These are phyloP conservation scores for Oryzias melastigma DNA, from an alignment of 2,113 vertebrate genomes.

Conservation along the genomic window DNA sequence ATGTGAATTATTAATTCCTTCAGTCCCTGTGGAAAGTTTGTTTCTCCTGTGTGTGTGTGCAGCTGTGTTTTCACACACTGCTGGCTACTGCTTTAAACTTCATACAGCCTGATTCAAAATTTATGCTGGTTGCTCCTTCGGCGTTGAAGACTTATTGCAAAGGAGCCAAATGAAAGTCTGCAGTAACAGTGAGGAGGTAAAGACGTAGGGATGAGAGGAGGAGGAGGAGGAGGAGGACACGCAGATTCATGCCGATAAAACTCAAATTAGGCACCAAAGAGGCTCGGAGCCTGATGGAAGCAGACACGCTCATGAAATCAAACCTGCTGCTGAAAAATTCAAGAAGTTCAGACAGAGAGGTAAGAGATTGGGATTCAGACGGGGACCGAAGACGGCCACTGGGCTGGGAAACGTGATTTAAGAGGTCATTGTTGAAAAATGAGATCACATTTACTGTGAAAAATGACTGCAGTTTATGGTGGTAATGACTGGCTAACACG, in stretches of 20 bases:
- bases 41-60: slow-evolving; percentile 3
- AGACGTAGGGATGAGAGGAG: slow-evolving; percentile 18
- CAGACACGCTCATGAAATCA: too few species aligned
- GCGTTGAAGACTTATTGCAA: slow-evolving; percentile 56
- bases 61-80: slow-evolving; percentile 2
- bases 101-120: slow-evolving; percentile 69
- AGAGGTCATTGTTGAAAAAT: too few species aligned
- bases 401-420: too few species aligned
- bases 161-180: slow-evolving; percentile 47
- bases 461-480: too few species aligned
- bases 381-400: too few species aligned
- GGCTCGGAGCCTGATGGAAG: too few species aligned
- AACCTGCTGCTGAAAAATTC: too few species aligned
- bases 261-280: too few species aligned
- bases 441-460: too few species aligned
- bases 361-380: too few species aligned
- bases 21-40: slow-evolving; percentile 39
- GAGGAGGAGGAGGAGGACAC: background rate
- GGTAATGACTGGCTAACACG: too few species aligned
- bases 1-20: slow-evolving; percentile 68
- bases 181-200: slow-evolving; percentile 25
- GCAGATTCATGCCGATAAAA: background rate
- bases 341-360: too few species aligned
- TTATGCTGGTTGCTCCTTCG: slow-evolving; percentile 52
- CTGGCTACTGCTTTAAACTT: slow-evolving; percentile 51